Base-by-base conservation (phyloP, 1,140 invertebrate species). In the Tribolium castaneum region DNA sequence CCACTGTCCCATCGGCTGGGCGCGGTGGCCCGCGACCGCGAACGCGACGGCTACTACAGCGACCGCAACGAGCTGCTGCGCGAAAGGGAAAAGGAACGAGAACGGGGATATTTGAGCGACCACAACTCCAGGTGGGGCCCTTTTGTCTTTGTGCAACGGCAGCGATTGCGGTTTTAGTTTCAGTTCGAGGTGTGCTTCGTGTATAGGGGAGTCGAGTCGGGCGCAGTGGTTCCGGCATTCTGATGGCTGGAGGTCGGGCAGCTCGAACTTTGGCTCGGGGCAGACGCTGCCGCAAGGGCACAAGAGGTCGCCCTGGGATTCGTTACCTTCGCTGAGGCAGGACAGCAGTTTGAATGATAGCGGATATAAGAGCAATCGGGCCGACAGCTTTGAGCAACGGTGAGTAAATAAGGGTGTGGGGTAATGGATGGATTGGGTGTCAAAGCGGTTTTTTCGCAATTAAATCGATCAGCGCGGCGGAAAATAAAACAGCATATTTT, bases 171-270 rank as follows among this genome's bases (percentile, higher is more conserved):
- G 19, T 77, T 81, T 70, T 72, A 84, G 82, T 82, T 86, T 85
- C 71, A 86, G 85, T 80, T 86, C 89, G 19, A 92, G 94, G 82
- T 96, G 94, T 85, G 92, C 93, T 34, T 94, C 93, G 14, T 96
- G 94, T 86, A 94, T 95, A 85, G 94, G 94, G 3, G 94, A 95
- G 87, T 94, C 93, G 12, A 94, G 94, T 51, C 90, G 94, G 13
- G 93, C 93, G 74, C 94, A 95, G 82, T 95, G 94, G 94, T 95
- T 95, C 87, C 91, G 94, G 6, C 94, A 95, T 87, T 95, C 94
- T 16, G 94, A 95, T 83, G 94, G 94, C 14, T 95, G 94, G 94
- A 92, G 94, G 79, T 94, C 93, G 0, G 93, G 93, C 30, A 93
- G 92, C 83, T 93, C 92, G 10, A 92, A 91, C 39, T 88, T 92